Evolutionary conservation across 1,140 invertebrate species (phyloP).

Genomic region (Tetranychus urticae): DNA sequence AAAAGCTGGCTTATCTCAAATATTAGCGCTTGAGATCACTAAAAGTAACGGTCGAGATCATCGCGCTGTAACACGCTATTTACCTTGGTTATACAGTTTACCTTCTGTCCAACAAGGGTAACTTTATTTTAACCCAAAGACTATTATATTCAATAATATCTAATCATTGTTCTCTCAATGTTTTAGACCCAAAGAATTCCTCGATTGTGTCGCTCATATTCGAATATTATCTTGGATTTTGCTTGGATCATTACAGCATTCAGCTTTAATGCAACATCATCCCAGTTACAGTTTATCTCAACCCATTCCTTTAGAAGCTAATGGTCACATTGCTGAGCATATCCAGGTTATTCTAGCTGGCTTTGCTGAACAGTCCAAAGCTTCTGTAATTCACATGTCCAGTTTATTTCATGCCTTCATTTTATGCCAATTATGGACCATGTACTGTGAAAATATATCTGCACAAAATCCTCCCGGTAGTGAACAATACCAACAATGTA

Average conservation of each 20-base stretch:
- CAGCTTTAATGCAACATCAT: constrained; percentile 29
- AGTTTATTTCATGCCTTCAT: constrained; percentile 41
- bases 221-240: constrained; percentile 83
- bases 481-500: constrained; percentile 20
- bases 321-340: constrained; percentile 85
- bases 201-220: constrained; percentile 82
- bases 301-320: constrained; percentile 82
- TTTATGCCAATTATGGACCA: constrained; percentile 68
- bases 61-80: constrained; percentile 48
- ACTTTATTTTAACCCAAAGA: constrained; percentile 10
- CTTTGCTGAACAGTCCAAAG: constrained; percentile 84
- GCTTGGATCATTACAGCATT: constrained; percentile 71
- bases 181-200: constrained; percentile 62
- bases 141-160: background rate
- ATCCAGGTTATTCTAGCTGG: constrained; percentile 76
- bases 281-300: constrained; percentile 24
- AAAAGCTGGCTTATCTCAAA: constrained; percentile 85
- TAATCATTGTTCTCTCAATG: background rate
- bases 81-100: constrained; percentile 76
- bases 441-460: constrained; percentile 80
- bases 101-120: constrained; percentile 64
- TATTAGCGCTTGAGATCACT: constrained; percentile 73
- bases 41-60: constrained; percentile 61
- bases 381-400: constrained; percentile 73
- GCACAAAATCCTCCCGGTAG: constrained; percentile 28